These are phyloP conservation scores for Notechis scutatus DNA, from an alignment of 2,113 vertebrate species.

Conservation along the genomic window DNA sequence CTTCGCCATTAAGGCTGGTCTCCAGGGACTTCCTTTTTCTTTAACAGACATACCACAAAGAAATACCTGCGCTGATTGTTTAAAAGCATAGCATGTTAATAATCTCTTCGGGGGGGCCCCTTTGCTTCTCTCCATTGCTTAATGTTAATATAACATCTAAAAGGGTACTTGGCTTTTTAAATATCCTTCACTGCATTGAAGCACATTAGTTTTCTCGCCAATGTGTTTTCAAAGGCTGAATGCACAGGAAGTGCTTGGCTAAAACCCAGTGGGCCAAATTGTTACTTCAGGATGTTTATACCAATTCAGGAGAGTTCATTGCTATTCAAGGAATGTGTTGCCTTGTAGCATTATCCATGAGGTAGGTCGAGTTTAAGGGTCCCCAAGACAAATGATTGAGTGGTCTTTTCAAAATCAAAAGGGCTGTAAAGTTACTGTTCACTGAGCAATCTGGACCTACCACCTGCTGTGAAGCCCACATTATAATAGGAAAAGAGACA, in stretches of 20 bases:
- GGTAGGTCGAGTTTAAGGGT: not conserved
- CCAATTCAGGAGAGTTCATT: not conserved
- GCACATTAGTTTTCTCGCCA: not conserved
- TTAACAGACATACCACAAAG: not conserved
- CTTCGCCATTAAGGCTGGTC: not conserved
- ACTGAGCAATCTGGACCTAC: not conserved
- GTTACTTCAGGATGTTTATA: not conserved
- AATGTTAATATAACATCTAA: not conserved
- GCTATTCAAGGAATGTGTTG: not conserved
- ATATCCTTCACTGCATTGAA: not conserved
- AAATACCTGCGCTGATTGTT: not conserved
- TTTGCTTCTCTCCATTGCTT: not conserved
- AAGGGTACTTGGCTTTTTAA: not conserved
- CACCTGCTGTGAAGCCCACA: not conserved
- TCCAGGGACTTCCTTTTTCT: not conserved
- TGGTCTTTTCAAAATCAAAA: not conserved
- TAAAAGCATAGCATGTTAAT: not conserved
- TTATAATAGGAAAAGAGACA: not conserved
- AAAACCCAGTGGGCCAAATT: not conserved
- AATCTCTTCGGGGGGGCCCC: not conserved
- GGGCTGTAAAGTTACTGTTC: not conserved
- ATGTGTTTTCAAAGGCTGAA: not conserved
- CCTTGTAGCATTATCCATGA: not conserved
- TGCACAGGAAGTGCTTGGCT: not conserved
- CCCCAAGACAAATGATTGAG: not conserved